Base-by-base conservation (phyloP, 2,888 invertebrate genomes). In the Troilus luridus region DNA sequence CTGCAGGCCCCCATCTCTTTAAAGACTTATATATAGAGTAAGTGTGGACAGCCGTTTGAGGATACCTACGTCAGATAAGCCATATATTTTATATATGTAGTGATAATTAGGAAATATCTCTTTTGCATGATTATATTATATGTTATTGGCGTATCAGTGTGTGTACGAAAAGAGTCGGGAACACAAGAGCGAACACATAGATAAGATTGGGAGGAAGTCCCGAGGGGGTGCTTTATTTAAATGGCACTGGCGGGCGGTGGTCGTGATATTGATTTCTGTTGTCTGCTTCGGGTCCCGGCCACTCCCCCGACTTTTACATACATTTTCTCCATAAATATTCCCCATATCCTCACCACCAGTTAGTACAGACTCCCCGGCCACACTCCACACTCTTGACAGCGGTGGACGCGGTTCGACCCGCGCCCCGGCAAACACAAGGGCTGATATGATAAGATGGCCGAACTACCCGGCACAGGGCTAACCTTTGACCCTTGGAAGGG, bases 191-290 rank as follows among this genome's bases (percentile, higher is more conserved):
- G 1, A 11, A 3, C 7, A 56, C 12, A 7, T 85, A 41, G 56
- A 58, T 85, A 85, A 85, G 85, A 85, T n/a, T 85, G 9, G 17
- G 85, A 58, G 85, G 17, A n/a, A 85, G 54, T 85, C 85, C 85
- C 56, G 56, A 56, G 56, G 89, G 54, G 89, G 89, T 89, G 89
- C 67, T 64, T 64, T 89, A 89, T 89, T 89, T 89, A 89, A 89
- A 89, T 64, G 89, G 89, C 89, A 62, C 67, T 89, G 89, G 89
- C 89, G 89, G 89, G 89, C 89, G 89, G 89, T 62, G 89, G 89
- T 89, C 89, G 64, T 89, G 89, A 89, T 89, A 89, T 89, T 89
- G 89, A 89, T 89, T 89, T 62, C 89, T 89, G 62, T 89, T 62
- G 62, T 62, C 89, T 89, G 89, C 89, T 60, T 89, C 60, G 60